A percentile compares a stretch with the other conserved stretches of the same genome.
Conservation (phyloP, 2,797 vertebrate species). For the Ctenopoma kingsleyae region DNA sequence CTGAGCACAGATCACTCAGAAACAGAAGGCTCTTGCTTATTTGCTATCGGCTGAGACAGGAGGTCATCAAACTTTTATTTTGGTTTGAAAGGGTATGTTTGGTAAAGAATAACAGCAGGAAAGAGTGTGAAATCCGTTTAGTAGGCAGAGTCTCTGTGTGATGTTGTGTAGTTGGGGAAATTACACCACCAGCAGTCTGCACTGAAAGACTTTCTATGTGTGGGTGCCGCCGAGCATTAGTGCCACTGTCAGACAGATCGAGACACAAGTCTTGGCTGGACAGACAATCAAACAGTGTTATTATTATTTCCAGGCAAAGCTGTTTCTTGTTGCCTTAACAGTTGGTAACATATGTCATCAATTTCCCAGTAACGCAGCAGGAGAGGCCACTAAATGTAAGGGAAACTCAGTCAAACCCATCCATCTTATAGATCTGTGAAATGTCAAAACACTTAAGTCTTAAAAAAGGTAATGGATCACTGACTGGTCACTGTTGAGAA, state of each 20-base stretch:
- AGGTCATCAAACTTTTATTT: too few species aligned
- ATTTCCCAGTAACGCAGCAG: neutral
- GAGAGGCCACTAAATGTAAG: neutral
- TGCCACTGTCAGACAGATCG: constrained; percentile 1
- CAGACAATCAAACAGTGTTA: neutral
- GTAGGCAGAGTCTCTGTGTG: constrained; percentile 15
- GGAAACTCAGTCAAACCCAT: neutral
- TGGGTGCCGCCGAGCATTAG: constrained; percentile 6
- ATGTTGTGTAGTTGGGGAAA: constrained; percentile 7
- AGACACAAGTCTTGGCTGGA: constrained; percentile 18
- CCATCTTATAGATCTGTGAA: neutral
- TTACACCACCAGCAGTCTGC: constrained; percentile 17
- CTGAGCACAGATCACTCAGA: neutral
- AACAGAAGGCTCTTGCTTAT: neutral
- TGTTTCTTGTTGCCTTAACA: neutral
- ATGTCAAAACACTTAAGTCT: constrained; percentile 18
- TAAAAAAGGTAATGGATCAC: neutral
- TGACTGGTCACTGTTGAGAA: neutral
- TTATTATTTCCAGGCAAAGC: neutral
- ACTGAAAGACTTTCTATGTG: constrained; percentile 27
- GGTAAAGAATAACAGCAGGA: neutral
- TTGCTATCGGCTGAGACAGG: neutral
- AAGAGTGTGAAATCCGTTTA: neutral
- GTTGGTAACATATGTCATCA: constrained; percentile 1
- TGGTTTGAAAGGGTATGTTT: neutral